Evolutionary conservation across 1,140 invertebrate species (phyloP).

Genomic region (Heliconius hewitsoni): DNA sequence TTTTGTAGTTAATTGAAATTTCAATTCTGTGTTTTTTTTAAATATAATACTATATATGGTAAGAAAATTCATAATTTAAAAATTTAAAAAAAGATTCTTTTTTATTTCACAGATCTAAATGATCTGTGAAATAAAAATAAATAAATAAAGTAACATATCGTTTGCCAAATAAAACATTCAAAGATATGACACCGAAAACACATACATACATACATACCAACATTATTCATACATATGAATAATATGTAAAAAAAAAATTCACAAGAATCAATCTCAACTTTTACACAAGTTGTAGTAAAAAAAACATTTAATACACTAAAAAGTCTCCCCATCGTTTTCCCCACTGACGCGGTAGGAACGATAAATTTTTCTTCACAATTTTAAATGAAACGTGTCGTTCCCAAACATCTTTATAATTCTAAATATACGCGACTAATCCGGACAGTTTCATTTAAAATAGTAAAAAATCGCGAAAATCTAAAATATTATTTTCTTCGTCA

Average conservation of each 20-base stretch:
- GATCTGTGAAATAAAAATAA: too few relatives aligned
- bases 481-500: neutral
- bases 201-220: neutral
- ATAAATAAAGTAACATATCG: too few relatives aligned
- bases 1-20: too few relatives aligned
- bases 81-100: too few relatives aligned
- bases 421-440: neutral
- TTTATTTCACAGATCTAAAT: too few relatives aligned
- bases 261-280: conserved; percentile 8
- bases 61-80: too few relatives aligned
- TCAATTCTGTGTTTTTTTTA: too few relatives aligned
- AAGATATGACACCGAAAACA: neutral
- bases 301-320: neutral
- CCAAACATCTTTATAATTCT: neutral
- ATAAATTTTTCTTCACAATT: conserved; percentile 7
- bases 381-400: neutral
- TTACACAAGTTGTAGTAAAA: conserved; percentile 7
- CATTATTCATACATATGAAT: neutral
- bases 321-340: neutral
- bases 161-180: too few relatives aligned
- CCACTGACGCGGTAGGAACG: conserved; percentile 37
- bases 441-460: too few relatives aligned
- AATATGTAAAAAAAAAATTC: neutral
- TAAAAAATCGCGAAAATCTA: too few relatives aligned
- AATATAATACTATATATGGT: too few relatives aligned